These are phyloP conservation scores for Phrynocephalus versicolor DNA, from an alignment of 2,113 vertebrate species.

Conservation along the genomic window DNA sequence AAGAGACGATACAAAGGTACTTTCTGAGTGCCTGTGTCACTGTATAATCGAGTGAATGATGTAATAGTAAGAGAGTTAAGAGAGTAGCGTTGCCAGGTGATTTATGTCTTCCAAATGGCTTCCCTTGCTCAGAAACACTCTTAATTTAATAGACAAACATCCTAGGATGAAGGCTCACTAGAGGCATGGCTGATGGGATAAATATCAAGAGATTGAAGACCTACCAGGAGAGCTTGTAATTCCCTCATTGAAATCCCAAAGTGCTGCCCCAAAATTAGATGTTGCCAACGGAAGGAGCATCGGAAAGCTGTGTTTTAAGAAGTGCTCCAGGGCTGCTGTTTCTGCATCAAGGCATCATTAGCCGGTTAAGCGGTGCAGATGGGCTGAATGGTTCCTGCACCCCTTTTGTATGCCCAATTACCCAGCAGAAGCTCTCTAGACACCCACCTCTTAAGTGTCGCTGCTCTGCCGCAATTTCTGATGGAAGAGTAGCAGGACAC, in stretches of 20 bases:
- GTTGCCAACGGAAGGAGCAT: slow-evolving; percentile 52
- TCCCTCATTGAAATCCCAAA: slow-evolving; percentile 71
- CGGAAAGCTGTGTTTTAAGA: slow-evolving; percentile 50
- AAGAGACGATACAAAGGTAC: slow-evolving; percentile 48
- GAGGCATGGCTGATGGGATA: slow-evolving; percentile 72
- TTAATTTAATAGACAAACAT: slow-evolving; percentile 81
- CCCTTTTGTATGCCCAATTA: slow-evolving; percentile 52
- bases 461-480: neutral
- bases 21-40: slow-evolving; percentile 47
- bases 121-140: slow-evolving; percentile 72
- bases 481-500: neutral
- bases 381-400: slow-evolving; percentile 49
- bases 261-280: slow-evolving; percentile 63
- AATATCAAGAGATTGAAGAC: slow-evolving; percentile 74
- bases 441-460: slow-evolving; percentile 44
- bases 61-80: slow-evolving; percentile 57
- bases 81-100: slow-evolving; percentile 67
- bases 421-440: slow-evolving; percentile 60
- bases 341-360: slow-evolving; percentile 53
- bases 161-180: slow-evolving; percentile 69
- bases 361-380: slow-evolving; percentile 56
- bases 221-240: slow-evolving; percentile 64
- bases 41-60: slow-evolving; percentile 61
- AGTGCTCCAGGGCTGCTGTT: slow-evolving; percentile 39
- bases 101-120: slow-evolving; percentile 74